A percentile compares a stretch with the other conserved stretches of the same genome.
phyloP scores from a whole-genome alignment of 2,113 vertebrate genomes.

The Lampris incognitus region DNA sequence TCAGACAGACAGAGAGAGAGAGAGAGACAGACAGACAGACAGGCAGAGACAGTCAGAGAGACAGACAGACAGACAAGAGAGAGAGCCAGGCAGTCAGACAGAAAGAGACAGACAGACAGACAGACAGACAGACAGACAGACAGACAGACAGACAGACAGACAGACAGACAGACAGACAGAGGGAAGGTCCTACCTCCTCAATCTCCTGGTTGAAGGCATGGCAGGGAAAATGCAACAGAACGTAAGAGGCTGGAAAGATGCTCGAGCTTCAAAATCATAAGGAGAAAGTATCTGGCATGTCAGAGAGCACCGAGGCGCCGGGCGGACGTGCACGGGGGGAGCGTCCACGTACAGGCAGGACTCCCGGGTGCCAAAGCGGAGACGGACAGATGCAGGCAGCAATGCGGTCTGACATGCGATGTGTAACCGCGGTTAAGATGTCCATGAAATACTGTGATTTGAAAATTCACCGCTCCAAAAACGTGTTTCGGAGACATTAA shows the following conservation, averaged over 20 bases:
- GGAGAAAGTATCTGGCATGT: conserved; percentile 56
- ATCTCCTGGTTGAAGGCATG: conserved; percentile 97
- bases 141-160: conserved; percentile 32
- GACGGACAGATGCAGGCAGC: too few relatives aligned
- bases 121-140: not conserved
- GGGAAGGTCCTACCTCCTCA: conserved; percentile 96
- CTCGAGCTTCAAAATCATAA: conserved; percentile 69
- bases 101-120: not conserved
- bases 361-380: too few relatives aligned
- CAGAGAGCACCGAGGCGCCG: conserved; percentile 27
- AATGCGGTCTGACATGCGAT: too few relatives aligned
- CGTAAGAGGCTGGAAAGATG: conserved; percentile 82
- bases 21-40: conserved; percentile 20
- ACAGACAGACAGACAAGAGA: not conserved
- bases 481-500: too few relatives aligned
- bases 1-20: too few relatives aligned
- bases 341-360: too few relatives aligned
- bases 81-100: not conserved
- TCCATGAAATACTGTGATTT: too few relatives aligned
- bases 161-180: conserved; percentile 32
- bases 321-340: too few relatives aligned
- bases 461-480: too few relatives aligned
- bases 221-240: conserved; percentile 89
- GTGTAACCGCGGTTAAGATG: too few relatives aligned
- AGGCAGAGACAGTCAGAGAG: not conserved